Base-by-base conservation (phyloP, 2,113 vertebrate species). In the Physeter macrocephalus region DNA sequence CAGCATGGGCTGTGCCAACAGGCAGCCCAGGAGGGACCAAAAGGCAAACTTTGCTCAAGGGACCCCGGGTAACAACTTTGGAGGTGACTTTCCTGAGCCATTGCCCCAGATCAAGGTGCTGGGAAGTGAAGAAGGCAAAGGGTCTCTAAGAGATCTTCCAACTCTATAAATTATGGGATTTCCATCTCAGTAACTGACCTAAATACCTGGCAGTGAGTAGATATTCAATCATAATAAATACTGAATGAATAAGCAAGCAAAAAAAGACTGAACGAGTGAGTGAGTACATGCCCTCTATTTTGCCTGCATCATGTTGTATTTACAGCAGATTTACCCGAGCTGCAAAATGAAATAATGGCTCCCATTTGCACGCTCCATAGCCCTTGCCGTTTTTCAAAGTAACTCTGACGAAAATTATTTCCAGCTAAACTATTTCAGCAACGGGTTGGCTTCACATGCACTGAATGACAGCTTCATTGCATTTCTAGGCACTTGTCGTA, bases 221-320 rank as follows among this genome's bases (percentile, higher is more conserved):
- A 52, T 6, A 13, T 0, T 25, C 72, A n/a, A 3, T 21, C 3
- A 74, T 2, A 25, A 72, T 5, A 82, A 77, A 14, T 0, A 31
- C 8, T 1, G 8, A 41, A 15, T 59, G 61, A 18, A n/a, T 17
- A 43, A 39, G 34, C 27, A 7, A 6, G 21, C 2, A 3, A 11
- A 6, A n/a, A 54, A 8, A 54, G 34, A 39, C n/a, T 36, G n/a
- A 34, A 23, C 1, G 59, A 81, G 23, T 5, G 41, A 25, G 29
- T 21, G n/a, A 41, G 12, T 1, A 0, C 0, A 6, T 0, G 2
- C 20, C 67, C 34, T 39, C 31, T 74, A 6, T 2, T 12, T 15
- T 4, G 29, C 54, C 59, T 36, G 36, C 6, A 36, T 11, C 5
- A 0, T 11, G 49, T 29, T 15, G 17, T 34, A 8, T 25, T 75